phyloP scores from a whole-genome alignment of 2,113 vertebrate genomes.

The Megaceryle torquata region DNA sequence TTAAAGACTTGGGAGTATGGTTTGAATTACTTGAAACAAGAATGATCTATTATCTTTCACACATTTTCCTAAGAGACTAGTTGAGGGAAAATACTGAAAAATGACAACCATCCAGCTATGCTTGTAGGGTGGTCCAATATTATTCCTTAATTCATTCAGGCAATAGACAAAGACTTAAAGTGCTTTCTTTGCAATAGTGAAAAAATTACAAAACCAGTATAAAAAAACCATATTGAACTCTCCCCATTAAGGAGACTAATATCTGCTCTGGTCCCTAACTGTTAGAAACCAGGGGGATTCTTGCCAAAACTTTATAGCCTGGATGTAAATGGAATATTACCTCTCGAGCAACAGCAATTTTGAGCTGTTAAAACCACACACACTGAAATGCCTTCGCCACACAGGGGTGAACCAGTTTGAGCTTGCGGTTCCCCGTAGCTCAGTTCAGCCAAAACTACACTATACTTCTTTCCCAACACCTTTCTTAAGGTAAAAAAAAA shows the following conservation, averaged over 20 bases:
- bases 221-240: conserved; percentile 16
- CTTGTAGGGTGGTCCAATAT: conserved; percentile 37
- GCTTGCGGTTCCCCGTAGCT: neutral
- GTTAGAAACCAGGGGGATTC: neutral
- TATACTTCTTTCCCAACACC: neutral
- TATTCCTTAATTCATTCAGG: neutral
- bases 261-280: neutral
- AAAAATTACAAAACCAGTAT: neutral
- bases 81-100: conserved; percentile 13
- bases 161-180: conserved; percentile 4
- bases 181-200: neutral
- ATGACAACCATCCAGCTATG: neutral
- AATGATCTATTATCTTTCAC: conserved; percentile 36
- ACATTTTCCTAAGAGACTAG: conserved; percentile 4
- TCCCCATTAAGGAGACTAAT: neutral
- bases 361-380: neutral
- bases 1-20: conserved; percentile 21
- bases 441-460: neutral
- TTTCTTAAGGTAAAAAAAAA: neutral
- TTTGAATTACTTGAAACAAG: conserved; percentile 52
- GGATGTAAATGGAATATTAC: neutral
- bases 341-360: neutral
- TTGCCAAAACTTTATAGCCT: neutral
- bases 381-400: neutral
- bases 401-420: neutral